Conservation (phyloP, 1,140 invertebrate genomes). For the Himalopsyche phryganea region DNA sequence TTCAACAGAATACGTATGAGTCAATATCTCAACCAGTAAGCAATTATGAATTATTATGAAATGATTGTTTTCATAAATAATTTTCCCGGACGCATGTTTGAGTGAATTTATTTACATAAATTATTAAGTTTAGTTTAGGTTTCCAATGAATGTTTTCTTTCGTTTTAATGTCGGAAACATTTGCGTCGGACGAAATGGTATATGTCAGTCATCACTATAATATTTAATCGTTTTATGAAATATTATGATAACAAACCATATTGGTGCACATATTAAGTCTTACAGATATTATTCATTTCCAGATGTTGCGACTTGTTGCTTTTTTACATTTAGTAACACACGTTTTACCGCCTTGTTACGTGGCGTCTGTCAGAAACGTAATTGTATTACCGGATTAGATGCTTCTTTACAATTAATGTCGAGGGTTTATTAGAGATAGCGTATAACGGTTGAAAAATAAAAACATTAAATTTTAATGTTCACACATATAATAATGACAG, state of each 20-base stretch:
- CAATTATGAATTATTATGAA: conserved; percentile 28
- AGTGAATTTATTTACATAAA: conserved; percentile 14
- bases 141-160: conserved; percentile 21
- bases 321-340: conserved; percentile 22
- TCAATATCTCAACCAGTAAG: background rate
- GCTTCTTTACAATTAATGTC: too few species aligned
- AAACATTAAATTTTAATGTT: too few species aligned
- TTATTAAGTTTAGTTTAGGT: conserved; percentile 15
- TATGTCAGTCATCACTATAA: conserved; percentile 54
- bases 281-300: conserved; percentile 15
- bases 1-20: too few species aligned
- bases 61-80: conserved; percentile 26
- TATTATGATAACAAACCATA: conserved; percentile 54
- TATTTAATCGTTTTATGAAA: conserved; percentile 58
- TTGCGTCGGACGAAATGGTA: conserved; percentile 34
- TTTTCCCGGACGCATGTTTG: background rate
- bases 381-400: too few species aligned
- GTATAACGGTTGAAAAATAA: too few species aligned
- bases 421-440: too few species aligned
- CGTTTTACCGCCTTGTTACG: too few species aligned
- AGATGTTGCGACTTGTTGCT: conserved; percentile 27
- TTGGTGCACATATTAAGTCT: conserved; percentile 20
- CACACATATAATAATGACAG: too few species aligned
- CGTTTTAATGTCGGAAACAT: conserved; percentile 24
- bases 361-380: too few species aligned